Evolutionary conservation across 2,888 invertebrate genomes (phyloP), one percentile per base, ranked within the genome.

Genomic region (Cheiracanthium punctorium): DNA sequence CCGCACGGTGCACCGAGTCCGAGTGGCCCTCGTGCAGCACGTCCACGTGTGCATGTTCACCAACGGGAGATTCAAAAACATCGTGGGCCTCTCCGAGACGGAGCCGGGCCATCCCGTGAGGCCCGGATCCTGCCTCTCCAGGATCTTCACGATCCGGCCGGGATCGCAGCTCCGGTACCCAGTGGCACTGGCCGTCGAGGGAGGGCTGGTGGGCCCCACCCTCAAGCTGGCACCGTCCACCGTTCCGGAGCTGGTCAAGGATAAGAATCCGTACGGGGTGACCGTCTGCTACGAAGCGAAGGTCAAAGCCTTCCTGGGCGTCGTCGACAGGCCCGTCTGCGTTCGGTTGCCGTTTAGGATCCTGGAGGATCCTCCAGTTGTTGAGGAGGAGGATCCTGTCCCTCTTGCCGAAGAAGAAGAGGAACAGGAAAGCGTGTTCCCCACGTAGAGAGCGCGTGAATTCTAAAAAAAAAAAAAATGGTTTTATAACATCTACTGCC

Each of bases 31-130:
- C 81, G 95, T 97, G 1, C 97, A 97, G 91, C 96, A 96, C 91
- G 97, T 97, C 30, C 96, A 97, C 91, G 97, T 98, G 0, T 97
- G 97, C 92, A 97, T 98, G 95, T 96, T 97, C 92, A 97, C 97
- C 89, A 96, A 97, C 90, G 97, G 97, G 0, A 97, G 97, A 92
- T 97, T 97, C 93, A 97, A 97, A 92, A 97, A 97, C 91, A 95
- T 96, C n/a, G 96, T 97, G 0, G 96, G 89, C 14, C 10, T 84
- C 2, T 48, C 81, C 17, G 82, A 84, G 67, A 82, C 82, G 0
- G 87, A 89, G 28, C 81, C 80, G 14, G 67, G 84, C 0, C 88
- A 82, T 41, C 84, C 89, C 0, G 82, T 89, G 12, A 48, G 81
- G 14, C 88, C 89, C 0, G 85, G 87, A 0, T 79, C 87, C 0